Conservation (phyloP, 2,888 invertebrate genomes). For the Agelastica alni region DNA sequence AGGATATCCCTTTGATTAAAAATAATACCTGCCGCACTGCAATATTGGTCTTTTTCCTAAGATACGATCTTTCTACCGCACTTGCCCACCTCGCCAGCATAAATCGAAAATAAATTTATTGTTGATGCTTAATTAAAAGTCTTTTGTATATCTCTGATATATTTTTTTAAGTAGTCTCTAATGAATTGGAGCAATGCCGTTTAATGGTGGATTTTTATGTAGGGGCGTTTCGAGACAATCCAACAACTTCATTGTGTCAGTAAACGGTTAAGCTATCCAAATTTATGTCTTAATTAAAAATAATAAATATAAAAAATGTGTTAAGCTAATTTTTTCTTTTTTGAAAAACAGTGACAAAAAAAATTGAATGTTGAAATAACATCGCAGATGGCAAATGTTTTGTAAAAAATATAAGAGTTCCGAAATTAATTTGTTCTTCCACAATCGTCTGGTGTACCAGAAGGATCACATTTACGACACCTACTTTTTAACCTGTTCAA, state of each 20-base stretch:
- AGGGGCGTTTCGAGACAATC: slow-evolving; percentile 17
- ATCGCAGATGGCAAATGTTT: too few relatives aligned
- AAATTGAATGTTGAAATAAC: too few relatives aligned
- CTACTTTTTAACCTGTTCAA: too few relatives aligned
- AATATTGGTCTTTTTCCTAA: not conserved
- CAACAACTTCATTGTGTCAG: slow-evolving; percentile 17
- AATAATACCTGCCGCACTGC: too few relatives aligned
- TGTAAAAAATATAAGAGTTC: too few relatives aligned
- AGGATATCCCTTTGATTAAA: too few relatives aligned
- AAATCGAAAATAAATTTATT: slow-evolving; percentile 43
- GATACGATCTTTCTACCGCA: slow-evolving; percentile 44
- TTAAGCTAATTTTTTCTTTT: too few relatives aligned
- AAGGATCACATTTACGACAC: too few relatives aligned
- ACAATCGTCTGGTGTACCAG: too few relatives aligned
- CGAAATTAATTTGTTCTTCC: too few relatives aligned
- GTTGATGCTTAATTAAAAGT: slow-evolving; percentile 41
- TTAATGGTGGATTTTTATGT: slow-evolving; percentile 16
- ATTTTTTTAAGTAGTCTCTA: slow-evolving; percentile 28
- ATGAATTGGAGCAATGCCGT: slow-evolving; percentile 29
- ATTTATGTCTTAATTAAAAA: not conserved
- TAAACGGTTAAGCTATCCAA: not conserved
- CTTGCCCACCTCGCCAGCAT: slow-evolving; percentile 42
- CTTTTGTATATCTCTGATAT: slow-evolving; percentile 17
- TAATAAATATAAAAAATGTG: too few relatives aligned
- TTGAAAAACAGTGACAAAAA: too few relatives aligned